Percentiles rank a stretch among this genome's conserved stretches.
phyloP scores from a whole-genome alignment of 2,797 vertebrate species.

The Petrocephalus sullivani region DNA sequence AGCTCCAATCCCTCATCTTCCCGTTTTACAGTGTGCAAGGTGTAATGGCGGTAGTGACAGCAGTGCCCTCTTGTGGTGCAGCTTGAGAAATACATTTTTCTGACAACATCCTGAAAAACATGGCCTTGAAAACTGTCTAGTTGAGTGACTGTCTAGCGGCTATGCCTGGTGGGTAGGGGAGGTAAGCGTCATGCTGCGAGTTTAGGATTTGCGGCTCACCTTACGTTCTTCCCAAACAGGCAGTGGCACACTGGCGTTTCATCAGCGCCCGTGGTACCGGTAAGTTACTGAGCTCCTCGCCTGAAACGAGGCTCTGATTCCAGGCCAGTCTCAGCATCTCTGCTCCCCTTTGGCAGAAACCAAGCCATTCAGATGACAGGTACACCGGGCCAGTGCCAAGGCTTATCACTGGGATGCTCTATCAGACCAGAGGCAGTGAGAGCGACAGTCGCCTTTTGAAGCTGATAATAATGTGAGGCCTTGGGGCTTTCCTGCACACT shows the following conservation, averaged over 20 bases:
- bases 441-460: neutral
- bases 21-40: neutral
- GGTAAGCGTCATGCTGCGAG: neutral
- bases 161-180: neutral
- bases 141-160: neutral
- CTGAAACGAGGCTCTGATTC: neutral
- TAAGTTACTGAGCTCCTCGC: neutral
- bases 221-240: neutral
- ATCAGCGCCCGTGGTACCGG: neutral
- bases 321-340: neutral
- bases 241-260: neutral
- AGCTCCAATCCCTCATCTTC: neutral
- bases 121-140: neutral
- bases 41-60: neutral
- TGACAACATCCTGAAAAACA: neutral
- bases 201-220: neutral
- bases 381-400: neutral
- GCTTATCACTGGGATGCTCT: neutral
- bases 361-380: neutral
- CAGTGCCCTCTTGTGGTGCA: slow-evolving; percentile 16
- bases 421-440: neutral
- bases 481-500: neutral
- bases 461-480: neutral
- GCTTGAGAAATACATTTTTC: neutral
- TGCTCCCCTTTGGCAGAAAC: neutral